These are phyloP conservation scores for Microtus oregoni DNA, from an alignment of 2,113 vertebrate genomes.

Conservation along the genomic window DNA sequence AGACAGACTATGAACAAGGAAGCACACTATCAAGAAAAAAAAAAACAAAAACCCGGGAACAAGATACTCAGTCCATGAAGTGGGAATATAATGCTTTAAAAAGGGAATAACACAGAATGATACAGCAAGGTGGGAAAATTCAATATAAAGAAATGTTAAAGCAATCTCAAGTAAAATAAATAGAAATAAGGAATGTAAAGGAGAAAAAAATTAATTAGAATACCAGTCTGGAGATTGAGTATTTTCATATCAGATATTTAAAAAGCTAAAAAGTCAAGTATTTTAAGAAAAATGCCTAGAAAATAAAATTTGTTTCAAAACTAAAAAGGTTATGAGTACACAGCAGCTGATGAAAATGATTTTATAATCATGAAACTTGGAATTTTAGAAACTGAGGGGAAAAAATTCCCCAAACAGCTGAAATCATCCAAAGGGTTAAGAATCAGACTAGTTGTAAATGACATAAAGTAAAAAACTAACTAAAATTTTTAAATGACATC, in stretches of 20 bases:
- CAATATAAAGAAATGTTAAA: not conserved
- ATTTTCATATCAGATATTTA: not conserved
- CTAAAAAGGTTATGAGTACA: not conserved
- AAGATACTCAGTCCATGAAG: not conserved
- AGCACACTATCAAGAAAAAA: not conserved
- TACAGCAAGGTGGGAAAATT: not conserved
- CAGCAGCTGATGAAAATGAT: not conserved
- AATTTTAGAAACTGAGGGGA: slow-evolving; percentile 9
- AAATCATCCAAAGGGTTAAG: not conserved
- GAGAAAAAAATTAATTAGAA: slow-evolving; percentile 24
- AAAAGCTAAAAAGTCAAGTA: slow-evolving; percentile 16
- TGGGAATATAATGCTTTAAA: not conserved
- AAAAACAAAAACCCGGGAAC: not conserved
- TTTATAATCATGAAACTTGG: not conserved
- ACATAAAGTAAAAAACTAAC: slow-evolving; percentile 2
- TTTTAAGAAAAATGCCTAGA: slow-evolving; percentile 20
- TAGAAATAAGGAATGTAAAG: not conserved
- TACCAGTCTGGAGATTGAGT: not conserved
- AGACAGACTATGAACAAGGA: not conserved
- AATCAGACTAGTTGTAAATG: not conserved
- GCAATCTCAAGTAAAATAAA: not conserved
- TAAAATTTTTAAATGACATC: not conserved
- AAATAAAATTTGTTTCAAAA: not conserved
- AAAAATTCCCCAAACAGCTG: not conserved
- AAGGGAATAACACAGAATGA: not conserved